Percentiles rank a stretch among this genome's conserved stretches.
These are phyloP conservation scores for Eugnorisma glareosa DNA, from an alignment of 2,888 invertebrate species.

Conservation along the genomic window DNA sequence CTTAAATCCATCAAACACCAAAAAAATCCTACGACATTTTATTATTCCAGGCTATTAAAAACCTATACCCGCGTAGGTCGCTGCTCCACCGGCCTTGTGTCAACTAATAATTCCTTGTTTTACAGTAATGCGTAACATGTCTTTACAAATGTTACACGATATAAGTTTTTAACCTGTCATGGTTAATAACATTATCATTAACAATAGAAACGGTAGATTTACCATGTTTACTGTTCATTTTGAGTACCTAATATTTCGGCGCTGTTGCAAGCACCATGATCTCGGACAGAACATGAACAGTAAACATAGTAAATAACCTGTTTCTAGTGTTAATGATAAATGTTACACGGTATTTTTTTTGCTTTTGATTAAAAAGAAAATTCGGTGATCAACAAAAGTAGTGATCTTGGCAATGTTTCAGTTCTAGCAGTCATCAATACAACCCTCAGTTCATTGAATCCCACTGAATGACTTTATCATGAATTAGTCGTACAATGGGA, in stretches of 20 bases:
- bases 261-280: too few species aligned
- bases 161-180: too few species aligned
- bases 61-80: slow-evolving; percentile 13
- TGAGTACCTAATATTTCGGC: too few species aligned
- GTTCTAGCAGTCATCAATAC: not conserved
- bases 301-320: too few species aligned
- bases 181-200: too few species aligned
- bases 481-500: too few species aligned
- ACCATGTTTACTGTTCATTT: too few species aligned
- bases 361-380: not conserved
- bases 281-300: too few species aligned
- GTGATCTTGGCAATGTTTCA: not conserved
- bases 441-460: too few species aligned
- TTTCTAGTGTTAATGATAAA: too few species aligned
- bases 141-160: not conserved
- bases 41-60: slow-evolving; percentile 22
- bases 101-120: slow-evolving; percentile 30
- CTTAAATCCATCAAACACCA: not conserved
- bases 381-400: not conserved
- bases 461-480: too few species aligned
- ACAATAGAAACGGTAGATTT: too few species aligned
- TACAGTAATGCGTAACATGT: slow-evolving; percentile 45
- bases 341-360: not conserved
- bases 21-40: not conserved
- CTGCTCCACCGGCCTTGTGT: slow-evolving; percentile 1